phyloP scores from a whole-genome alignment of 1,140 invertebrate genomes.

The Danaus plexippus region DNA sequence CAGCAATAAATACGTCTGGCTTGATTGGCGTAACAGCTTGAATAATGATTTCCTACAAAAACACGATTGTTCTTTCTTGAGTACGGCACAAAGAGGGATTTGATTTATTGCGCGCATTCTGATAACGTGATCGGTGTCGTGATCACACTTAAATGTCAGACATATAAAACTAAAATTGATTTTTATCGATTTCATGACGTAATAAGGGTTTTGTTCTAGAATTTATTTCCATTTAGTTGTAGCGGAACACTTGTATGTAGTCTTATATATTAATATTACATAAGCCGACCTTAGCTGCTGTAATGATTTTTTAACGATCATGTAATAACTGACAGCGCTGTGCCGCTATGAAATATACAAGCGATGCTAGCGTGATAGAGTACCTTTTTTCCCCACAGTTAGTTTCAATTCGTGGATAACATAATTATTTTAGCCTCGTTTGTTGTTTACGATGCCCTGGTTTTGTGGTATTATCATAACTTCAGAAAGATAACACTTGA shows the following conservation, averaged over 20 bases:
- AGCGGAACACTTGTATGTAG: too few species aligned
- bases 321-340: conserved; percentile 52
- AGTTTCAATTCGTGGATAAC: conserved; percentile 18
- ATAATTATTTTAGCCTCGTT: conserved; percentile 22
- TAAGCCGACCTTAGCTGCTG: conserved; percentile 2
- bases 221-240: too few species aligned
- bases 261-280: too few species aligned
- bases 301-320: conserved; percentile 67
- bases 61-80: conserved; percentile 9
- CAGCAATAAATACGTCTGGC: conserved; percentile 47
- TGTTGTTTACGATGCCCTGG: conserved; percentile 18
- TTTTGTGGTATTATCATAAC: conserved; percentile 33
- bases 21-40: conserved; percentile 44
- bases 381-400: conserved; percentile 15
- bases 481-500: conserved; percentile 23
- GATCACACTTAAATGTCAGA: too few species aligned
- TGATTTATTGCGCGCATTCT: too few species aligned
- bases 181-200: too few species aligned
- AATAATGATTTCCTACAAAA: conserved; percentile 49
- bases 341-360: conserved; percentile 50
- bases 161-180: too few species aligned
- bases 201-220: too few species aligned
- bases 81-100: too few species aligned
- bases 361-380: conserved; percentile 43
- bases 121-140: too few species aligned